Base-by-base conservation (phyloP, 92 coral and sea anemone species). In the Epizoanthus rinbou region DNA sequence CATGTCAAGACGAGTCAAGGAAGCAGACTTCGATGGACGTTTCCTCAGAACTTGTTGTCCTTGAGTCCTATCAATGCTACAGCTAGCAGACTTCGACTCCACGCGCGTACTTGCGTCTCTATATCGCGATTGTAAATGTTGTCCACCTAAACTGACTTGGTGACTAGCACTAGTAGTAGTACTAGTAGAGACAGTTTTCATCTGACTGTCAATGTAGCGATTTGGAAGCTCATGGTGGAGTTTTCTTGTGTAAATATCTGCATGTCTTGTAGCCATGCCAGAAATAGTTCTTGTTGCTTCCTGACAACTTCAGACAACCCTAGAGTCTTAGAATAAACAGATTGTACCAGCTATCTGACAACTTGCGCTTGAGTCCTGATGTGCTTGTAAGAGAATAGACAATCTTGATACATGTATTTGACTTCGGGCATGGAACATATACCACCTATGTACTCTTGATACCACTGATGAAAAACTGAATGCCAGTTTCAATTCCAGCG, bases 1-100 rank as follows among this genome's bases (percentile, higher is more conserved):
- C 4, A 43, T 50, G 50, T 78, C 82, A 3, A 78, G 82, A 15
- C 82, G 82, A 62, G 10, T 22, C 59, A 78, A 39, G 62, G 82
- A 62, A 5, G 82, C 59, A n/a, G 82, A 78, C 17, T 21, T 78
- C 25, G 82, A 76, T 19, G 81, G 25, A 25, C 69, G 58, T 37
- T 63, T 63, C 4, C 59, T 72, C 1, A 78, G 15, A 37, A 78
- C 39, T 21, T 5, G 35, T 63, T 43, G 57, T 21, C 2, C 52
- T 7, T 59, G 57, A 10, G 23, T 35, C 45, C 52, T 11, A 10
- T 31, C 21, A 76, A 41, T 35, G 21, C 45, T 59, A 59, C 58
- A 52, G 39, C 66, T 66, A 75, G 8, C 17, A 54, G 71, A 11
- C 58, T 13, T 47, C 33, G 21, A 35, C 62, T 8, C 6, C 47